phyloP scores from a whole-genome alignment of 2,888 invertebrate genomes.

The Xylota segnis region DNA sequence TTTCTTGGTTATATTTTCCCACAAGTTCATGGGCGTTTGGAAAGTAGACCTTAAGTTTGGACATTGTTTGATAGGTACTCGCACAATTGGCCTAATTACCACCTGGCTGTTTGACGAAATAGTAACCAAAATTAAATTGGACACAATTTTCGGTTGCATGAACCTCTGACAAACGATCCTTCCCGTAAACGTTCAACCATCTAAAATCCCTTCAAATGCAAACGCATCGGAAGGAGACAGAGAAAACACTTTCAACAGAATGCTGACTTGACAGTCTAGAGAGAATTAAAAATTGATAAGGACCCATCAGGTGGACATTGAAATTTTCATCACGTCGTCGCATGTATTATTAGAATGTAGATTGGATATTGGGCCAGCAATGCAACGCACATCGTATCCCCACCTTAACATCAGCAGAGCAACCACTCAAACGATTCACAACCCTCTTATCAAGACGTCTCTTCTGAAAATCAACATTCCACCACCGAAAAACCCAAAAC shows the following conservation, averaged over 20 bases:
- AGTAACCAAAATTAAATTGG: too few relatives aligned
- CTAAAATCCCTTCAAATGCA: too few relatives aligned
- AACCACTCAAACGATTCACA: neutral
- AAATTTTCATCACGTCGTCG: constrained; percentile 48
- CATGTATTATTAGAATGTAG: constrained; percentile 36
- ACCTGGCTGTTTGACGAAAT: too few relatives aligned
- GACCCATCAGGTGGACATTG: constrained; percentile 28
- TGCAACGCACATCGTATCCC: constrained; percentile 2
- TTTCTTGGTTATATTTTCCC: too few relatives aligned
- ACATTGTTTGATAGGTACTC: too few relatives aligned
- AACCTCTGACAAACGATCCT: too few relatives aligned
- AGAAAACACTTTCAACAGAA: neutral
- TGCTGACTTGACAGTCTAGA: constrained; percentile 8
- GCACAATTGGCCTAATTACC: too few relatives aligned
- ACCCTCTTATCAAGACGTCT: constrained; percentile 47
- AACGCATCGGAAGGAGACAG: too few relatives aligned
- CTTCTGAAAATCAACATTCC: constrained; percentile 30
- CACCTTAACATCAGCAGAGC: neutral
- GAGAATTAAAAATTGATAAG: constrained; percentile 55
- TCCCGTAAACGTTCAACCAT: too few relatives aligned
- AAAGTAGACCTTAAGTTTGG: too few relatives aligned
- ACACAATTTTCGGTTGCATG: too few relatives aligned
- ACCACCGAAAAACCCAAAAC: neutral
- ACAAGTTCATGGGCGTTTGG: too few relatives aligned
- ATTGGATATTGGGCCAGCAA: constrained; percentile 37